Conservation (phyloP, 2,888 invertebrate genomes). For the Tholera decimalis region DNA sequence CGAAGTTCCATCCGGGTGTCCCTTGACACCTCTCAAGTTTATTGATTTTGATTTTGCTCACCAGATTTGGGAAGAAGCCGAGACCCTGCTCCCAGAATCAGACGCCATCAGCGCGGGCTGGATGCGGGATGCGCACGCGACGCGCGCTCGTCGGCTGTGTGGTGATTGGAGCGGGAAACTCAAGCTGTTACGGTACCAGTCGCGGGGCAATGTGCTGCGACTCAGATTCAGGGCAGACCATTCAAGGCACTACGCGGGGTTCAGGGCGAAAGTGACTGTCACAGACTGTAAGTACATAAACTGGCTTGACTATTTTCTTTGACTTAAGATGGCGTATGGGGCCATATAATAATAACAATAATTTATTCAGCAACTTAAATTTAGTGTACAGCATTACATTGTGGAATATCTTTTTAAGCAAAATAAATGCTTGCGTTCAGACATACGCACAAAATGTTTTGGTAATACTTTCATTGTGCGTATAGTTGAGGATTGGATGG, state of each 20-base stretch:
- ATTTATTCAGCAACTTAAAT: too few species aligned
- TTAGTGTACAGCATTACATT: too few species aligned
- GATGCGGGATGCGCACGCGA: conserved; percentile 75
- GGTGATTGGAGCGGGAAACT: conserved; percentile 96
- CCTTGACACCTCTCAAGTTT: background rate
- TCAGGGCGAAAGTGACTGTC: conserved; percentile 93
- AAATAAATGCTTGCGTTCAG: too few species aligned
- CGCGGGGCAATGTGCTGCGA: conserved; percentile 92
- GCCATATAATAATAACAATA: too few species aligned
- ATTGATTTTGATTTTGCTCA: background rate
- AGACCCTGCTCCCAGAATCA: conserved; percentile 80
- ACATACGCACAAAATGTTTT: too few species aligned
- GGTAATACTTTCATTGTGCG: too few species aligned
- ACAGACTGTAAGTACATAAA: conserved; percentile 93
- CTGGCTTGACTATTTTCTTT: background rate
- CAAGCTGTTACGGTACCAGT: conserved; percentile 93
- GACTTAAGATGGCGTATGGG: too few species aligned
- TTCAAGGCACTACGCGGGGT: conserved; percentile 94
- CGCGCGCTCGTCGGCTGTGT: conserved; percentile 91
- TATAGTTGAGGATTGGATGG: too few species aligned
- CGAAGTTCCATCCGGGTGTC: too few species aligned
- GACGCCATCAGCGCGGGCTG: conserved; percentile 85
- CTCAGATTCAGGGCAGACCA: conserved; percentile 95
- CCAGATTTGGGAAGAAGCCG: conserved; percentile 86
- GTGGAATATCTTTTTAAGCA: too few species aligned